Conservation (phyloP, 2,888 invertebrate species). For the Theodoxus fluviatilis region DNA sequence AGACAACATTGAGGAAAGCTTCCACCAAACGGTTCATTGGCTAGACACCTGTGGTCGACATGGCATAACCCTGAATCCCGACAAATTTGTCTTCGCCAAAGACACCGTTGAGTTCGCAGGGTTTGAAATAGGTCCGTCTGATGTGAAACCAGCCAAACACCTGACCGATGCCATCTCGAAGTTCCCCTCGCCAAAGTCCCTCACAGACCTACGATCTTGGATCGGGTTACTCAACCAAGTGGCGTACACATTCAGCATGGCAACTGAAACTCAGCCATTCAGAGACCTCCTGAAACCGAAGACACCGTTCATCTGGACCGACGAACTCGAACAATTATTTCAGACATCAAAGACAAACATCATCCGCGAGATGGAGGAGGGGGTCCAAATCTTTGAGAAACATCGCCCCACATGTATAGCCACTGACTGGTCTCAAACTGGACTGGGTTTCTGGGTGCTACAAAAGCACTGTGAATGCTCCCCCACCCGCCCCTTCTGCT, state of each 20-base stretch:
- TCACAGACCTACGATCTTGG: slow-evolving; percentile 41
- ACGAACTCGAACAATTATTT: slow-evolving; percentile 19
- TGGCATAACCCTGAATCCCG: slow-evolving; percentile 42
- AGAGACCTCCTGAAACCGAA: slow-evolving; percentile 38
- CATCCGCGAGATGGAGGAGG: slow-evolving; percentile 33
- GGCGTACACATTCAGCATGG: slow-evolving; percentile 41
- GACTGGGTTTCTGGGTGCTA: no score
- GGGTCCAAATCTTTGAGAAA: slow-evolving; percentile 38
- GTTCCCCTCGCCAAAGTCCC: slow-evolving; percentile 38
- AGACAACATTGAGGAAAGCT: slow-evolving; percentile 18
- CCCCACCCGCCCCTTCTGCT: background rate
- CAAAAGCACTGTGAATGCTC: slow-evolving; percentile 5
- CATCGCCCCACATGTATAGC: slow-evolving; percentile 40
- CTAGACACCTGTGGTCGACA: slow-evolving; percentile 38
- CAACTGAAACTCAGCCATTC: slow-evolving; percentile 37
- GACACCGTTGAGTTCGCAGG: slow-evolving; percentile 41
- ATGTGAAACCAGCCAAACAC: slow-evolving; percentile 34
- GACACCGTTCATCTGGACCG: slow-evolving; percentile 29
- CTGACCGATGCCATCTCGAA: slow-evolving; percentile 35
- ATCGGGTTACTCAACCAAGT: slow-evolving; percentile 43
- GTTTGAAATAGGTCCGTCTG: slow-evolving; percentile 36
- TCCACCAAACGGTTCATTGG: slow-evolving; percentile 34
- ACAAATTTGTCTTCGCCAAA: slow-evolving; percentile 40
- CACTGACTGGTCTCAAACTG: slow-evolving; percentile 41
- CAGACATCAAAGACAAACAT: slow-evolving; percentile 29